These are phyloP conservation scores for Tiaroga cobitis DNA, from an alignment of 2,797 vertebrate species.

Conservation along the genomic window DNA sequence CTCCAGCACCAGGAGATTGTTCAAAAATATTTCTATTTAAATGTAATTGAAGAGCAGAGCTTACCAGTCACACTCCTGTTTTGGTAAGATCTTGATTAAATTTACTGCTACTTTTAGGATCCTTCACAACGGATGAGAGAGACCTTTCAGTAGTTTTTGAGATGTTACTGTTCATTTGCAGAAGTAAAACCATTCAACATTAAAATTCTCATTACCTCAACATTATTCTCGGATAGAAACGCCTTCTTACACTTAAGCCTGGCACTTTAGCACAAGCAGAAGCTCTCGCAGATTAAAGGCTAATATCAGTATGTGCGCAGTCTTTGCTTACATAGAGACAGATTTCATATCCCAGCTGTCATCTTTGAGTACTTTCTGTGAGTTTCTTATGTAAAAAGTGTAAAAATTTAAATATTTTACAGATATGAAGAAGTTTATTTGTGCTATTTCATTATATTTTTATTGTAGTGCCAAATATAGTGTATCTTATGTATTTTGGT, in stretches of 20 bases:
- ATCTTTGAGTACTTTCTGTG: not conserved
- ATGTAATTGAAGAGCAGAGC: not conserved
- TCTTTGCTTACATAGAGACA: not conserved
- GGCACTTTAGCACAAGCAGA: slow-evolving; percentile 26
- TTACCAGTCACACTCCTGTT: not conserved
- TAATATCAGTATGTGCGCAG: slow-evolving; percentile 2
- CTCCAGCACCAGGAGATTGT: not conserved
- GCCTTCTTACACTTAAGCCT: not conserved
- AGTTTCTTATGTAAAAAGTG: not conserved
- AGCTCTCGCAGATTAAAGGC: not conserved
- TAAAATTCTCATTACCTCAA: not conserved
- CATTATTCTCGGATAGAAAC: not conserved
- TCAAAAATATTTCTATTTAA: slow-evolving; percentile 15
- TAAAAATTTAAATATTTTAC: not conserved
- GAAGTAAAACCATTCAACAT: not conserved
- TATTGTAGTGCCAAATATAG: not conserved
- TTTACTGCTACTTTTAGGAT: not conserved
- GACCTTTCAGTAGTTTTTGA: not conserved
- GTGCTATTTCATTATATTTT: not conserved
- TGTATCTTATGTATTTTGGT: not conserved
- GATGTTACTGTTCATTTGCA: not conserved
- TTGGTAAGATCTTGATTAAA: not conserved
- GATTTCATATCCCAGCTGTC: not conserved
- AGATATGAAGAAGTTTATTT: not conserved
- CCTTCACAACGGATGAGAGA: not conserved